Evolutionary conservation across 2,797 vertebrate species (phyloP), one percentile per base, ranked within the genome.

Genomic region (Pipistrellus pipistrellus): DNA sequence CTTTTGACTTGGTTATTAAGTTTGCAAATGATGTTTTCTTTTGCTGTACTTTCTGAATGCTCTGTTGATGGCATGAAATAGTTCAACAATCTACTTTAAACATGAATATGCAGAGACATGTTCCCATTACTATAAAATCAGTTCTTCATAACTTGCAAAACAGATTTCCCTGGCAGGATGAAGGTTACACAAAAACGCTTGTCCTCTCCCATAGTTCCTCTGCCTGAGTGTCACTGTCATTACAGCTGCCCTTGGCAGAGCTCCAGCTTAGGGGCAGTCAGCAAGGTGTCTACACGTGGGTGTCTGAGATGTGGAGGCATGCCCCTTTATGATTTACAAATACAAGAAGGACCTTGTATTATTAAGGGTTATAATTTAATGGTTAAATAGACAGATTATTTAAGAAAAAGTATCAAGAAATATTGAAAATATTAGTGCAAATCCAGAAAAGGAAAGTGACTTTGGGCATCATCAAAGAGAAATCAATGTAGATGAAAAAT

Each of bases 21-120:
- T 30, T 91, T 57, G 0, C n/a, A 92, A 75, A 85, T 84, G 51
- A 82, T 78, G 87, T 59, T 93, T 87, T 93, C 64, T 88, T 25
- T 95, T 51, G 6, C 27, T 77, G 2, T 83, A 53, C 13, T 83
- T 88, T 82, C 32, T 85, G 57, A 95, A 77, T 81, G 35, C 92
- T 82, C 35, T 85, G 2, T 77, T 55, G 55, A 68, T 81, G 71
- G 66, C 21, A 93, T 27, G 3, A 76, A 85, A 81, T 64, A 82
- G 27, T 78, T 92, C 8, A 90, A 48, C 64, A 87, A 88, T 92
- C 55, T 78, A 73, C 38, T 80, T 94, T 62, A 87, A 85, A 94
- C 84, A 44, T 75, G 9, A 85, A 59, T 75, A 86, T 73, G 51
- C 38, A 85, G 72, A 85, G 68, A 38, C 25, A 77, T 90, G 92